Conservation (phyloP, 2,113 vertebrate genomes). For the Rhineura floridana region DNA sequence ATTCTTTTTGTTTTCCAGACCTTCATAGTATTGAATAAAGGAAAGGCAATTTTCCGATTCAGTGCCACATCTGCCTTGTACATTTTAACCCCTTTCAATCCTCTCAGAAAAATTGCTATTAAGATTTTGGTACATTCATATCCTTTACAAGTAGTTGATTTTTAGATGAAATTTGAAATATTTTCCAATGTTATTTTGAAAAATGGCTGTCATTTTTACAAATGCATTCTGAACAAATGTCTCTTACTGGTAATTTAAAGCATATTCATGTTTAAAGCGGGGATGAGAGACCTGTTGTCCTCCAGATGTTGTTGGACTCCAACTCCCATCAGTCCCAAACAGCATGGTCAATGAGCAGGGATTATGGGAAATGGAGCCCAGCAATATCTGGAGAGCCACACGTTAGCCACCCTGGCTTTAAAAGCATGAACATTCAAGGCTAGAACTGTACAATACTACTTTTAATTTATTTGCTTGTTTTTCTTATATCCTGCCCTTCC, state of each 20-base stretch:
- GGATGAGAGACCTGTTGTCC: too few relatives aligned
- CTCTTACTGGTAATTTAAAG: neutral
- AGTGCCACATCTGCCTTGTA: constrained; percentile 95
- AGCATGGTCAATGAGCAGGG: too few relatives aligned
- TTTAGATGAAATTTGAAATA: constrained; percentile 9
- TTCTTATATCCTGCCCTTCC: too few relatives aligned
- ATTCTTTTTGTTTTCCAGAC: constrained; percentile 83
- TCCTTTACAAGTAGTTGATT: constrained; percentile 83
- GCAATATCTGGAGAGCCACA: too few relatives aligned
- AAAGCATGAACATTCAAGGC: neutral
- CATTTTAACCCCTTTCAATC: constrained; percentile 95
- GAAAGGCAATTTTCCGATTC: constrained; percentile 95
- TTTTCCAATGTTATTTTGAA: neutral
- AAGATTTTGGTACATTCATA: constrained; percentile 98
- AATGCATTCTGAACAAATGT: neutral
- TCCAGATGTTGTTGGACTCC: too few relatives aligned
- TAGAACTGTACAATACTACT: too few relatives aligned
- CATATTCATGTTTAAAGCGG: neutral
- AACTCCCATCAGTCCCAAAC: too few relatives aligned
- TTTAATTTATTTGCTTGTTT: too few relatives aligned
- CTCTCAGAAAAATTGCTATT: constrained; percentile 93
- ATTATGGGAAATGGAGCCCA: too few relatives aligned
- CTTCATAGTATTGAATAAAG: constrained; percentile 97
- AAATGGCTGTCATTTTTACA: neutral
- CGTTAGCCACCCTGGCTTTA: neutral